Conservation (phyloP, 2,113 vertebrate species). For the Herpailurus yagouaroundi region DNA sequence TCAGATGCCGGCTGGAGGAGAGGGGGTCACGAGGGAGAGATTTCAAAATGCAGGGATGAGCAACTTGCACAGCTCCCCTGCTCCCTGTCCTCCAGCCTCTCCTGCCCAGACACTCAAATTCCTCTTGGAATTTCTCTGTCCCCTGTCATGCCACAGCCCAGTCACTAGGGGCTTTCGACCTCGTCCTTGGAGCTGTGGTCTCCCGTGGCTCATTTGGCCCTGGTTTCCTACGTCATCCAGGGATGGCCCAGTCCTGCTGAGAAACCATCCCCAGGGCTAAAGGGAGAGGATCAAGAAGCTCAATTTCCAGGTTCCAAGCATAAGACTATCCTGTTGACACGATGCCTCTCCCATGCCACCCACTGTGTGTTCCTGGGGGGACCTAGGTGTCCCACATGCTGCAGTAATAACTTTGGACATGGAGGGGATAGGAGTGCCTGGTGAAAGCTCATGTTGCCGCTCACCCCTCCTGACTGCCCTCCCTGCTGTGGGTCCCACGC, state of each 20-base stretch:
- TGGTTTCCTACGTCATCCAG: background rate
- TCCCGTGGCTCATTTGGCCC: background rate
- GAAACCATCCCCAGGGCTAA: background rate
- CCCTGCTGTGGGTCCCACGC: background rate
- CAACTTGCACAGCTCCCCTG: background rate
- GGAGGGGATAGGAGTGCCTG: background rate
- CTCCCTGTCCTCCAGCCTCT: background rate
- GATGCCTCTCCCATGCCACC: background rate
- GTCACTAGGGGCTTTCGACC: background rate
- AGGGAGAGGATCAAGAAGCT: background rate
- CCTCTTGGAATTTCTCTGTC: background rate
- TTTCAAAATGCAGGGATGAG: background rate
- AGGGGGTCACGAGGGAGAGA: background rate
- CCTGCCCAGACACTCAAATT: background rate
- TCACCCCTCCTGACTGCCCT: background rate
- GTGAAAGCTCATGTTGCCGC: background rate
- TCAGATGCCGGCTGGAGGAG: background rate
- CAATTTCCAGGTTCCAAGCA: background rate
- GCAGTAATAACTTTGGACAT: background rate
- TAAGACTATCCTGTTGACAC: background rate
- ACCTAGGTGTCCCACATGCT: background rate
- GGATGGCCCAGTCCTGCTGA: background rate
- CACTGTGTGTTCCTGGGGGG: background rate
- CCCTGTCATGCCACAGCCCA: background rate
- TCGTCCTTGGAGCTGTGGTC: background rate